These are phyloP conservation scores for Lathronympha strigana DNA, from an alignment of 2,888 invertebrate genomes.

Conservation along the genomic window DNA sequence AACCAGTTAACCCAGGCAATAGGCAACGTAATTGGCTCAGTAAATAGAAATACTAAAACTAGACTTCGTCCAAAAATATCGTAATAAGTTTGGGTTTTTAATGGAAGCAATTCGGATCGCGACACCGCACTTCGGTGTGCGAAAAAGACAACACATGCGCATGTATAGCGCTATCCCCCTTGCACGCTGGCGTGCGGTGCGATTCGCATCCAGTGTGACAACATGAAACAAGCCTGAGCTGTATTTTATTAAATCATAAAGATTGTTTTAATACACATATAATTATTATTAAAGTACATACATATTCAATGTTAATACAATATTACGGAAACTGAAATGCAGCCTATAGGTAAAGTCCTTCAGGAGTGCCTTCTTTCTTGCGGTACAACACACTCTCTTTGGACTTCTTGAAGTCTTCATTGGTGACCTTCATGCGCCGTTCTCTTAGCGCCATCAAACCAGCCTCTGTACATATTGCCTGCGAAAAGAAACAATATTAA, in stretches of 20 bases:
- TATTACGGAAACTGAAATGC: slow-evolving; percentile 29
- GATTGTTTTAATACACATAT: slow-evolving; percentile 28
- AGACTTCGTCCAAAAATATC: no score
- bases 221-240: slow-evolving; percentile 22
- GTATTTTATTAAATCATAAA: slow-evolving; percentile 27
- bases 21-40: no score
- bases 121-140: no score
- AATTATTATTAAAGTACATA: slow-evolving; percentile 26
- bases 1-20: no score
- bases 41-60: no score
- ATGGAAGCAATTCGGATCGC: no score
- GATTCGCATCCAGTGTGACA: no score
- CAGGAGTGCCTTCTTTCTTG: slow-evolving; percentile 99
- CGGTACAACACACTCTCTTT: slow-evolving; percentile 99
- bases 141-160: no score
- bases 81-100: no score
- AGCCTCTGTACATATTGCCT: slow-evolving; percentile 99
- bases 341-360: slow-evolving; percentile 97
- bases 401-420: slow-evolving; percentile 99
- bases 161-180: no score
- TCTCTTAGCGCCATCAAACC: slow-evolving; percentile 99
- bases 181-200: no score
- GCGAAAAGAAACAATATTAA: slow-evolving; percentile 51
- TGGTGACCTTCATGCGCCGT: slow-evolving; percentile 99
- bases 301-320: slow-evolving; percentile 42